These are phyloP conservation scores for Bacillus rossius DNA, from an alignment of 1,140 invertebrate species.

Conservation along the genomic window DNA sequence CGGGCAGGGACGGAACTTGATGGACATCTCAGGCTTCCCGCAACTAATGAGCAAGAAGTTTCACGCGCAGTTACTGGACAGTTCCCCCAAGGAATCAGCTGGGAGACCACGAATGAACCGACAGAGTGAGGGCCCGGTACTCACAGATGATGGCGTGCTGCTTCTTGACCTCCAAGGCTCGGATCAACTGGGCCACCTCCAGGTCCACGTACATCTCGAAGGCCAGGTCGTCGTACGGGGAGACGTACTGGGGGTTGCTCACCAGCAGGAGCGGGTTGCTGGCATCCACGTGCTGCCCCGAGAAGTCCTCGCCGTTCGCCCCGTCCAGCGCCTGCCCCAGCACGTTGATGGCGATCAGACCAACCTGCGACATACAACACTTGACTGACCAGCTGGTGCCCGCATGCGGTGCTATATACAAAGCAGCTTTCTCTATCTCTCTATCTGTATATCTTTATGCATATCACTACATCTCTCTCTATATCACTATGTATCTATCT, in stretches of 20 bases:
- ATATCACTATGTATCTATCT: too few species aligned
- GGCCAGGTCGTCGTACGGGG: slow-evolving; percentile 89
- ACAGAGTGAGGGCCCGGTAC: too few species aligned
- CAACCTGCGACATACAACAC: slow-evolving; percentile 47
- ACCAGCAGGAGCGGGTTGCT: slow-evolving; percentile 12
- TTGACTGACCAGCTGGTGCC: neutral
- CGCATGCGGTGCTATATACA: too few species aligned
- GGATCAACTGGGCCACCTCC: slow-evolving; percentile 85
- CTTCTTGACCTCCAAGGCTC: slow-evolving; percentile 82
- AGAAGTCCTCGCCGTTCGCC: slow-evolving; percentile 29
- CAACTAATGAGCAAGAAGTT: neutral
- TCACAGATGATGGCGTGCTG: slow-evolving; percentile 70
- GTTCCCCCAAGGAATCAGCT: too few species aligned
- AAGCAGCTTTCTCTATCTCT: too few species aligned
- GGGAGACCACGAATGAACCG: too few species aligned
- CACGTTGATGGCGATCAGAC: slow-evolving; percentile 67
- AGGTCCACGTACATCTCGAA: slow-evolving; percentile 96
- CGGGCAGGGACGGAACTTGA: too few species aligned
- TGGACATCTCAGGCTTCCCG: too few species aligned
- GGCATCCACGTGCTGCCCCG: neutral
- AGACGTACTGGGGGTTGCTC: slow-evolving; percentile 57
- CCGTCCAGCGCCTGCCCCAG: slow-evolving; percentile 51
- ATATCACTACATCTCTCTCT: too few species aligned
- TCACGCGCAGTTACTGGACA: too few species aligned
- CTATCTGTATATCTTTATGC: too few species aligned